Conservation (phyloP, 2,797 vertebrate species). For the Silurus lanzhouensis region DNA sequence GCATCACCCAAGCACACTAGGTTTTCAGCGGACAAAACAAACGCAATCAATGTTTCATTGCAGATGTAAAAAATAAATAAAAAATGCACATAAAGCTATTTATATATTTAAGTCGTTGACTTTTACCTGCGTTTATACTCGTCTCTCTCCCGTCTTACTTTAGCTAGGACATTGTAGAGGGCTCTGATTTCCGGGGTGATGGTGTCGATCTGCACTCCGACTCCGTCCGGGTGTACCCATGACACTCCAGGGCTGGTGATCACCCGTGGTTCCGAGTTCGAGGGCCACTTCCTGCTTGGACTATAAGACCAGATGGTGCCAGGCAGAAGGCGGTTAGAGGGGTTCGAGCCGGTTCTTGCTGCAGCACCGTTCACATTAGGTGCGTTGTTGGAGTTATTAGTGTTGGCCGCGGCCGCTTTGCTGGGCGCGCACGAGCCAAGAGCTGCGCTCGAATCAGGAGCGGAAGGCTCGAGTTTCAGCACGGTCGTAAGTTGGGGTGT, state of each 20-base stretch:
- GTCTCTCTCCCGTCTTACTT: constrained; percentile 94
- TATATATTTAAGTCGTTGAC: not conserved
- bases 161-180: constrained; percentile 95
- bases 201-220: constrained; percentile 96
- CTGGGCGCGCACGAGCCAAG: constrained; percentile 73
- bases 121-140: constrained; percentile 96
- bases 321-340: constrained; percentile 82
- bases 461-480: constrained; percentile 54
- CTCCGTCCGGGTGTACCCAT: constrained; percentile 92
- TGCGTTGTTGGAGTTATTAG: constrained; percentile 63
- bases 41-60: not conserved
- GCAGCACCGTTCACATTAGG: constrained; percentile 58
- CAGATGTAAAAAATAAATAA: not conserved
- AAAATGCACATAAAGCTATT: not conserved
- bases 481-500: constrained; percentile 60
- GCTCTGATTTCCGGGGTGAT: constrained; percentile 96
- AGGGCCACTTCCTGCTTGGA: constrained; percentile 82
- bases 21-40: not conserved
- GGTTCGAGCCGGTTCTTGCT: constrained; percentile 62
- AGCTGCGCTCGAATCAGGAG: constrained; percentile 61
- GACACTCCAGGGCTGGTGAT: constrained; percentile 89
- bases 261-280: constrained; percentile 78
- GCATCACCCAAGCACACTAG: not conserved
- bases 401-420: constrained; percentile 67
- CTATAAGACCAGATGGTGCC: constrained; percentile 96